A percentile compares a stretch with the other conserved stretches of the same genome.
phyloP scores from a whole-genome alignment of 2,113 vertebrate species.

The Smithornis capensis region DNA sequence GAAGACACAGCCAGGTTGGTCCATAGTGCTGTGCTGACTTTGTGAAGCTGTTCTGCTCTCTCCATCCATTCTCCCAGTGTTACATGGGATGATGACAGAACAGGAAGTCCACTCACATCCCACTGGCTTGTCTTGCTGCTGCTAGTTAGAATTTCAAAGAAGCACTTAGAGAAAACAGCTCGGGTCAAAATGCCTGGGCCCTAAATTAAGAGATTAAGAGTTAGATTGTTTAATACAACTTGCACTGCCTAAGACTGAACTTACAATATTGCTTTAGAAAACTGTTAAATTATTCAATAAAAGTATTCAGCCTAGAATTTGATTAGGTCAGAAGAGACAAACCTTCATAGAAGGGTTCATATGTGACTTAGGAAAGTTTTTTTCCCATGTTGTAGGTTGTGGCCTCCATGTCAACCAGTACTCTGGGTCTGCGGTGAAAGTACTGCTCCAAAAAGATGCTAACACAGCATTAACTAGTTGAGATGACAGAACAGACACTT shows the following conservation, averaged over 20 bases:
- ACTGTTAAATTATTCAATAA: neutral
- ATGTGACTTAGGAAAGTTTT: conserved; percentile 10
- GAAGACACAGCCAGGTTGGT: conserved; percentile 84
- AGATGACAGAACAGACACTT: conserved; percentile 82
- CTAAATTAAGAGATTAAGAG: conserved; percentile 72
- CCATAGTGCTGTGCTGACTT: conserved; percentile 84
- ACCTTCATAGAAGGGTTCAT: conserved; percentile 72
- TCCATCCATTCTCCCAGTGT: conserved; percentile 89
- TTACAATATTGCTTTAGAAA: neutral
- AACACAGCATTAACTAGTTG: conserved; percentile 83
- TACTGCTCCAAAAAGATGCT: conserved; percentile 85
- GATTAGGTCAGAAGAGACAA: conserved; percentile 38
- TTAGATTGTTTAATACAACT: conserved; percentile 19
- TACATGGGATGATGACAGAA: conserved; percentile 83
- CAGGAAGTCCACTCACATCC: conserved; percentile 79
- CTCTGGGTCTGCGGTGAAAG: conserved; percentile 83
- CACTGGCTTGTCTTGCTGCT: conserved; percentile 71
- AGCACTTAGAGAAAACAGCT: conserved; percentile 89
- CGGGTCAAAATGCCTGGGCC: conserved; percentile 86
- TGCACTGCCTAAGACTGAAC: neutral
- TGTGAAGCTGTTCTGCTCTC: conserved; percentile 85
- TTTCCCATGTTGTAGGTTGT: conserved; percentile 33
- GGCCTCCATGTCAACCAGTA: conserved; percentile 89
- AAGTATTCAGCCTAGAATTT: neutral
- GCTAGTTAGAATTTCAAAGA: conserved; percentile 87